phyloP scores from a whole-genome alignment of 2,888 invertebrate genomes.

The Xylota sylvarum region DNA sequence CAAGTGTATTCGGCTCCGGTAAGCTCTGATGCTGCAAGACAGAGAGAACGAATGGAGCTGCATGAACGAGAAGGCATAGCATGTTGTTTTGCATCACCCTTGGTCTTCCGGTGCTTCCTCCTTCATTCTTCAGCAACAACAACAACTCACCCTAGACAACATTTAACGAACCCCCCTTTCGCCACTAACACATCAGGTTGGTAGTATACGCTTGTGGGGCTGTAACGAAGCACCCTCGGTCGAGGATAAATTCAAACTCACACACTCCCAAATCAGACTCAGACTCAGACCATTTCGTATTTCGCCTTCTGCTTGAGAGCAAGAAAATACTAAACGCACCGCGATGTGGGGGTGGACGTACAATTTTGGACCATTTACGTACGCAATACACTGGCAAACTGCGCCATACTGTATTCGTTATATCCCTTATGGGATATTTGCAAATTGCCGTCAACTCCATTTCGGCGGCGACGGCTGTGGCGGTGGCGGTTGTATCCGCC shows the following conservation, averaged over 20 bases:
- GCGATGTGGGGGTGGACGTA: constrained; percentile 46
- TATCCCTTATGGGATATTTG: constrained; percentile 75
- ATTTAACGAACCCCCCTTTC: constrained; percentile 29
- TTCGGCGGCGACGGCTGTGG: constrained; percentile 58
- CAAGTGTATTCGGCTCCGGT: constrained; percentile 56
- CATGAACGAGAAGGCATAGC: constrained; percentile 41
- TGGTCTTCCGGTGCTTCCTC: constrained; percentile 66
- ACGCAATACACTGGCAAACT: constrained; percentile 65
- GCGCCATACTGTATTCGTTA: constrained; percentile 73
- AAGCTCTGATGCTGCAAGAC: constrained; percentile 40
- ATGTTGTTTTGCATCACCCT: constrained; percentile 72
- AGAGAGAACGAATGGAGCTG: constrained; percentile 51
- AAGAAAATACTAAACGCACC: constrained; percentile 65
- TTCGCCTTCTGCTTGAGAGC: constrained; percentile 29
- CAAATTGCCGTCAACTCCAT: constrained; percentile 71
- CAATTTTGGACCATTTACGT: constrained; percentile 64
- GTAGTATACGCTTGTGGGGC: constrained; percentile 59
- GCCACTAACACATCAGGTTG: constrained; percentile 28
- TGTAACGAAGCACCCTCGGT: constrained; percentile 69
- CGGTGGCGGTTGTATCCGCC: constrained; percentile 74
- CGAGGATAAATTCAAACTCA: constrained; percentile 39
- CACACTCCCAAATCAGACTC: constrained; percentile 29
- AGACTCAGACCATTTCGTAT: constrained; percentile 36
- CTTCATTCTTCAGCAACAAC: constrained; percentile 40
- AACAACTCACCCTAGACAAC: constrained; percentile 53